Evolutionary conservation across 2,113 vertebrate genomes (phyloP).

Genomic region (Pithys albifrons): DNA sequence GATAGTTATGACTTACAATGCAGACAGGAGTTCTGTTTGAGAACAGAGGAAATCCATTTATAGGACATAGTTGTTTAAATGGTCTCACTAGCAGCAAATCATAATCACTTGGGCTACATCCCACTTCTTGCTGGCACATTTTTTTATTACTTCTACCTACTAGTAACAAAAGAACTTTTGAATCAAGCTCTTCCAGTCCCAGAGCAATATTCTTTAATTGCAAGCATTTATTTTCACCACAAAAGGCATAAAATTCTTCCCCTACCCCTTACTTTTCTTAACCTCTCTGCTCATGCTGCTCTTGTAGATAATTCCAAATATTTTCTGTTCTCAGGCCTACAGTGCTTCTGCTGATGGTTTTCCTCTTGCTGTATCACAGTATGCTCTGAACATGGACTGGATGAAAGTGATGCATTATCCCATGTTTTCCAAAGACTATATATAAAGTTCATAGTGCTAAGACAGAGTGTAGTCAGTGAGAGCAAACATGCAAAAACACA

Average conservation of each 20-base stretch:
- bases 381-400: neutral
- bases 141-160: neutral
- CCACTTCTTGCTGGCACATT: neutral
- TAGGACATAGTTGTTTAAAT: neutral
- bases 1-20: neutral
- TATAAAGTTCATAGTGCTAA: neutral
- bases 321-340: neutral
- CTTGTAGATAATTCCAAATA: neutral
- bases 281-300: neutral
- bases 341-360: neutral
- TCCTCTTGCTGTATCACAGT: neutral
- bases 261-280: neutral
- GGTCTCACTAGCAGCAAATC: neutral
- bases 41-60: neutral
- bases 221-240: neutral
- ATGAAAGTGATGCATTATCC: neutral
- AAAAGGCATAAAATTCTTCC: neutral
- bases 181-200: neutral
- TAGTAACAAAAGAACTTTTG: neutral
- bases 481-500: neutral
- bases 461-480: neutral
- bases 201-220: neutral
- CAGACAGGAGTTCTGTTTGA: neutral
- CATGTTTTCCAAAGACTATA: neutral
- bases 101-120: neutral